These are phyloP conservation scores for Cylloceria caligata DNA, from an alignment of 2,888 invertebrate species.

Conservation along the genomic window DNA sequence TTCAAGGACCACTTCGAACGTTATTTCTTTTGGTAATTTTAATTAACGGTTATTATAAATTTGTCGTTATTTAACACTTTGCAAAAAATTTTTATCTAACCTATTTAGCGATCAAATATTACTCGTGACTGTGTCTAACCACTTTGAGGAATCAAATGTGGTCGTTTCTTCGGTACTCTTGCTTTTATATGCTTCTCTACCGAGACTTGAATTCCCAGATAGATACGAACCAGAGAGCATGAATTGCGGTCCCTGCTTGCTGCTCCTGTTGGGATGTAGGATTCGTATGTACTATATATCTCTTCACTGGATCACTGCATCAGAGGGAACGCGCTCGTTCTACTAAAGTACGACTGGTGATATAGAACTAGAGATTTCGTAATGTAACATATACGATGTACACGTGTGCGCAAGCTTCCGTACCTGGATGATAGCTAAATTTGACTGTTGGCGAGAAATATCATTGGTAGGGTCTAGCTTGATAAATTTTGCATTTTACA, in stretches of 20 bases:
- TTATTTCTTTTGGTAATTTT: no score
- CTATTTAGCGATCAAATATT: constrained; percentile 4
- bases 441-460: constrained; percentile 17
- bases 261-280: constrained; percentile 51
- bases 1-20: no score
- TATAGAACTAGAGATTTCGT: constrained; percentile 50
- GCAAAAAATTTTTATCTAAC: background rate
- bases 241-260: constrained; percentile 60
- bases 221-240: constrained; percentile 49
- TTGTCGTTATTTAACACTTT: background rate
- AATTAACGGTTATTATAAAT: background rate
- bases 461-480: background rate
- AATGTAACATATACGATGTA: constrained; percentile 38
- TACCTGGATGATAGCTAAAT: background rate
- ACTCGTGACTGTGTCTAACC: background rate
- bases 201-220: constrained; percentile 58
- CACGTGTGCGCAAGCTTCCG: background rate
- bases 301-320: constrained; percentile 62
- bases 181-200: constrained; percentile 39
- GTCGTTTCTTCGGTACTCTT: constrained; percentile 45
- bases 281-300: constrained; percentile 58
- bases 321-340: constrained; percentile 56
- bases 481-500: background rate
- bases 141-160: constrained; percentile 51
- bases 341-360: constrained; percentile 55